phyloP scores from a whole-genome alignment of 1,140 invertebrate genomes.

The Adoxophyes honmai region DNA sequence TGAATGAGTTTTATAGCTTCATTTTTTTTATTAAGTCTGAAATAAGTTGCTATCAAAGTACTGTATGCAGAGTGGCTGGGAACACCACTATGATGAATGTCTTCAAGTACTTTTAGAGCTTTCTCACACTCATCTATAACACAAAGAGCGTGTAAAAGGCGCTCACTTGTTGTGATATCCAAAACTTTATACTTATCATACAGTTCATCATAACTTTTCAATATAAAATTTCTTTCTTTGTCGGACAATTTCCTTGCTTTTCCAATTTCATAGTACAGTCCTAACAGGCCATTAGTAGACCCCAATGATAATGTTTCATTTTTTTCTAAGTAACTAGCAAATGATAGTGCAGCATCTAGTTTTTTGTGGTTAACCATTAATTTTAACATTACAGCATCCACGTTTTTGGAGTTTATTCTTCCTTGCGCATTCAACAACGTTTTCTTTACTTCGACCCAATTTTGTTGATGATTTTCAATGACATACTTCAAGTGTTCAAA shows the following conservation, averaged over 20 bases:
- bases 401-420: constrained; percentile 64
- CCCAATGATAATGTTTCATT: constrained; percentile 75
- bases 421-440: constrained; percentile 42
- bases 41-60: constrained; percentile 75
- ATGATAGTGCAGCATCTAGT: constrained; percentile 75
- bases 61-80: constrained; percentile 61
- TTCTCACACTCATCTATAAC: constrained; percentile 81
- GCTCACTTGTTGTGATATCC: constrained; percentile 78
- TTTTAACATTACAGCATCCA: constrained; percentile 79
- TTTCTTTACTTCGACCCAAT: constrained; percentile 57
- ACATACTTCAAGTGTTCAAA: constrained; percentile 44
- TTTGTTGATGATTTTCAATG: constrained; percentile 25
- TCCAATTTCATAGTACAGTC: constrained; percentile 67
- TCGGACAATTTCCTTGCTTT: constrained; percentile 54
- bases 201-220: constrained; percentile 75
- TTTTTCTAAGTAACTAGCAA: constrained; percentile 76
- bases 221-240: constrained; percentile 76
- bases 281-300: constrained; percentile 75
- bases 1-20: constrained; percentile 77
- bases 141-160: constrained; percentile 79
- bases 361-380: constrained; percentile 62
- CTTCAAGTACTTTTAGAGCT: constrained; percentile 78
- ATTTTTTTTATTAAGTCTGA: constrained; percentile 75
- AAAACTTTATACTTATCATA: constrained; percentile 77
- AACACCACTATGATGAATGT: constrained; percentile 68